These are phyloP conservation scores for Coluber constrictor DNA, from an alignment of 2,797 vertebrate genomes.

Conservation along the genomic window DNA sequence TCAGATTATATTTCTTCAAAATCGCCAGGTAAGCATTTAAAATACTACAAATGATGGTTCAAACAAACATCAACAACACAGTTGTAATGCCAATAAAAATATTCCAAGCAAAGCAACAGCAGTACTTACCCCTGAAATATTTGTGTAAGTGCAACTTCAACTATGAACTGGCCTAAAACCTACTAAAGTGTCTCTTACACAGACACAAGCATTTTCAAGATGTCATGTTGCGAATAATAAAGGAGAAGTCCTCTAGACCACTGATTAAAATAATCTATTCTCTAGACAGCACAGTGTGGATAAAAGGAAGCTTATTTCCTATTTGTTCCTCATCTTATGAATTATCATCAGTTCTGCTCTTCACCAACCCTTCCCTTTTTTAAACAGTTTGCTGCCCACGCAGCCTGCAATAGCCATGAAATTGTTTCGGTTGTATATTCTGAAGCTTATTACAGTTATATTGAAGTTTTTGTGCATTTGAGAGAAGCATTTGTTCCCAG, in stretches of 20 bases:
- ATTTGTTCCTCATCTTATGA: neutral
- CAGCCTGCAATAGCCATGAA: neutral
- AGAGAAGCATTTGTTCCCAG: neutral
- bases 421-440: neutral
- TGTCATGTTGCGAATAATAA: neutral
- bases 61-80: neutral
- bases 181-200: neutral
- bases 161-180: neutral
- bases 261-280: slow-evolving; percentile 6
- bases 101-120: neutral
- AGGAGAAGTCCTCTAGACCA: neutral
- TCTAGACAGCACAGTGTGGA: neutral
- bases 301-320: neutral
- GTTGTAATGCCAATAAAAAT: neutral
- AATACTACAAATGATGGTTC: neutral
- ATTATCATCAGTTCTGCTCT: neutral
- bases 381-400: neutral
- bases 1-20: neutral
- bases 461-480: neutral
- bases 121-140: neutral
- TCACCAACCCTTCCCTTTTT: neutral
- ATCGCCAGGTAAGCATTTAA: neutral
- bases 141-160: neutral
- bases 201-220: neutral
- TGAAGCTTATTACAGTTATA: neutral